Evolutionary conservation across 2,113 vertebrate species (phyloP), one percentile per base, ranked within the genome.

Genomic region (Pedionomus torquatus): DNA sequence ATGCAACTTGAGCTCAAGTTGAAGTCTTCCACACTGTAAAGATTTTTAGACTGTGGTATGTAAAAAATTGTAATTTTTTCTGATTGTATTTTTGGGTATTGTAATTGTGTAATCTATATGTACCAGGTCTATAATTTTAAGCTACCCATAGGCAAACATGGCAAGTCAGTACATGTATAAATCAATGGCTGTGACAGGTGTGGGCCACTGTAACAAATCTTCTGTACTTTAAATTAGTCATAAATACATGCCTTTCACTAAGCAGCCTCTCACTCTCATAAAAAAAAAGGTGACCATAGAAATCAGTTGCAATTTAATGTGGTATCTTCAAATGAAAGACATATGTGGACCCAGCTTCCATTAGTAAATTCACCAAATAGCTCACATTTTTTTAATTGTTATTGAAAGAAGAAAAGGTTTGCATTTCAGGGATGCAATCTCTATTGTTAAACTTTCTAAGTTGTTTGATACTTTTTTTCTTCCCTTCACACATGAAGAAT

Each of bases 241-340:
- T 70, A 96, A 96, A 95, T 77, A 39, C n/a, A 55, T 60, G 51
- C 28, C 23, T 95, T 93, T 93, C 49, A 83, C 66, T 79, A 92
- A 93, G 43, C 54, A 96, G 48, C 24, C 37, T 93, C 49, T 83
- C 72, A 77, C 20, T 68, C 58, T 80, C 39, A 49, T 28, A 44
- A 33, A 89, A 66, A 88, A 87, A 64, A 71, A 72, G 46, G 58
- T 74, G 79, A 72, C 83, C 69, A 77, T 21, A 94, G 87, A 92
- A 96, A 92, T n/a, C 78, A 87, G 41, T 54, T 68, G 41, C 13
- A 26, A 95, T 91, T 96, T 91, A 94, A 97, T 96, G 75, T 96
- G 44, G 64, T 85, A 26, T 84, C 89, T 93, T 91, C 80, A 96
- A 97, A 97, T 95, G 63, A 97, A 96, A 97, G 93, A 93, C 81